phyloP scores from a whole-genome alignment of 1,140 invertebrate genomes.

The Zeugodacus cucurbitae region DNA sequence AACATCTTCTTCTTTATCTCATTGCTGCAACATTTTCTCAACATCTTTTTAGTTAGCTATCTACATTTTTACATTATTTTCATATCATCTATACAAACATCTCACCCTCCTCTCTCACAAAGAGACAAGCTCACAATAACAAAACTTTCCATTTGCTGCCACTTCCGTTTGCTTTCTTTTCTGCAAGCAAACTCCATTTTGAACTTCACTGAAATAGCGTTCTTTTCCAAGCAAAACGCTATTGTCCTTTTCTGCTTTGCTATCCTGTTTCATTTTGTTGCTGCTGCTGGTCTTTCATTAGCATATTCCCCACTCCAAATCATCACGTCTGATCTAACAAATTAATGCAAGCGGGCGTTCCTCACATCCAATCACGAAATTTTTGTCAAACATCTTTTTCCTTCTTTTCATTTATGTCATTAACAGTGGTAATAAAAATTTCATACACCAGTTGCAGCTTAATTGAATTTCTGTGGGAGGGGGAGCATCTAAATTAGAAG shows the following conservation, averaged over 20 bases:
- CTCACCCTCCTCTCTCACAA: no score
- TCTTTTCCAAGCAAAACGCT: background rate
- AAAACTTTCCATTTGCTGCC: background rate
- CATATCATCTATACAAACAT: background rate
- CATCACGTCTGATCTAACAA: slow-evolving; percentile 42
- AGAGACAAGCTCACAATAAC: background rate
- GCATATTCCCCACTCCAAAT: slow-evolving; percentile 28
- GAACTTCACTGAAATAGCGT: background rate
- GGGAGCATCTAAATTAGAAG: background rate
- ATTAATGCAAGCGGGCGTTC: slow-evolving; percentile 35
- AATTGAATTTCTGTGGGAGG: background rate
- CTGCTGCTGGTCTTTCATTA: slow-evolving; percentile 8
- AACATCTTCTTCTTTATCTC: background rate
- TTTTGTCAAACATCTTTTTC: background rate
- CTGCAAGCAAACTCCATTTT: background rate
- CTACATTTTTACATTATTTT: background rate
- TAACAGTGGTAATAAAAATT: slow-evolving; percentile 21
- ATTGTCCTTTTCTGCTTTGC: background rate
- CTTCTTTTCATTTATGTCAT: background rate
- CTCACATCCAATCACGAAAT: background rate
- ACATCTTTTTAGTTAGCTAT: background rate
- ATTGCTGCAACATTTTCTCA: background rate
- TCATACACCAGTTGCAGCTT: background rate
- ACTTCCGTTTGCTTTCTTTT: background rate
- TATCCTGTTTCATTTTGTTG: background rate